Percentiles rank a stretch among this genome's conserved stretches.
Evolutionary conservation across 2,888 invertebrate genomes (phyloP).

Genomic region (Noctuana brunneofusca): DNA sequence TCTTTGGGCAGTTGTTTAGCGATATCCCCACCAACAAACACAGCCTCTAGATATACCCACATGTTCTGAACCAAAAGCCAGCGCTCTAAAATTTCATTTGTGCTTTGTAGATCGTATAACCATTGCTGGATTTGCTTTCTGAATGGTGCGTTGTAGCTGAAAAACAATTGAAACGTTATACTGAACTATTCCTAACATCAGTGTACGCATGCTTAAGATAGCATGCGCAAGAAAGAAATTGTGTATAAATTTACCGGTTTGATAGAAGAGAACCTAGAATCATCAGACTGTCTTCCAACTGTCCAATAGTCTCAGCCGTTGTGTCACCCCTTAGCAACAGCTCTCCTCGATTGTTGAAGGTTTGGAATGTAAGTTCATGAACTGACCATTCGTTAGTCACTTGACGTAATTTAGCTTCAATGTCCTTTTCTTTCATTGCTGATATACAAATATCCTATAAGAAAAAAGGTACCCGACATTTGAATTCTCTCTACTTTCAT

Average conservation of each 20-base stretch:
- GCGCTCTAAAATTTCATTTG: slow-evolving; percentile 97
- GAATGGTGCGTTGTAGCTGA: slow-evolving; percentile 97
- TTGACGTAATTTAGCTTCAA: slow-evolving; percentile 96
- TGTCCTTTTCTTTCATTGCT: slow-evolving; percentile 98
- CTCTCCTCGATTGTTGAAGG: slow-evolving; percentile 97
- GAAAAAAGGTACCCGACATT: not conserved
- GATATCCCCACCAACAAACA: slow-evolving; percentile 98
- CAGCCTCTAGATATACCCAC: slow-evolving; percentile 99
- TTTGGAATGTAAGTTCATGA: slow-evolving; percentile 95
- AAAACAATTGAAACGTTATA: slow-evolving; percentile 36
- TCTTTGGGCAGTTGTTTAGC: slow-evolving; percentile 98
- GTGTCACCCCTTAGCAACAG: slow-evolving; percentile 95
- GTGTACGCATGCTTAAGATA: not conserved
- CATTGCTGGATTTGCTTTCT: slow-evolving; percentile 98
- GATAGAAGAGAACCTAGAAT: slow-evolving; percentile 95
- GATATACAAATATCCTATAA: slow-evolving; percentile 96
- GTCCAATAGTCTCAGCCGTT: slow-evolving; percentile 96
- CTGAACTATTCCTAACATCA: not conserved
- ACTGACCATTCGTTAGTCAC: slow-evolving; percentile 98
- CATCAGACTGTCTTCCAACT: slow-evolving; percentile 98
- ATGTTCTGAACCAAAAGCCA: slow-evolving; percentile 98
- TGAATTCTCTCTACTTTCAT: too few species aligned
- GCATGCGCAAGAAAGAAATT: not conserved
- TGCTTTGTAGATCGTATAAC: slow-evolving; percentile 96
- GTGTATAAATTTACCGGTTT: slow-evolving; percentile 85